Base-by-base conservation (phyloP, 2,113 vertebrate species). In the Chionodraco myersi region DNA sequence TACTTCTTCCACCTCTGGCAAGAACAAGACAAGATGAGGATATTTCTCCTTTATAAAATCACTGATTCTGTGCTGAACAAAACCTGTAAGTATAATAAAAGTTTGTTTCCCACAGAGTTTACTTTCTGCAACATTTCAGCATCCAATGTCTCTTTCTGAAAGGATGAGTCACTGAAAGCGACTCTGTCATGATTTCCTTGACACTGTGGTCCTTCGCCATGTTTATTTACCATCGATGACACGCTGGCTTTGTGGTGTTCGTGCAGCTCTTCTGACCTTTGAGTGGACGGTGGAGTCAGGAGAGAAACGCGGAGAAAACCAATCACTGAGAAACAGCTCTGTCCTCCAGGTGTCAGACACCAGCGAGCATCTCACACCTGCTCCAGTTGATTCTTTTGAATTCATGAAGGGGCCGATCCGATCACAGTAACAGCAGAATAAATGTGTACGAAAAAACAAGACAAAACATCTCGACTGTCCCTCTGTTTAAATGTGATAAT, bases 261-360 rank as follows among this genome's bases (percentile, higher is more conserved):
- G 23, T 80, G 47, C 72, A 36, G n/a, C 78, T 75, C 71, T 63
- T 13, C 16, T 86, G 88, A 90, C 86, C 84, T 88, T 90, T 90
- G 60, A 5, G 74, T 81, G 44, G 81, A 75, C 49, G 80, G 80
- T 2, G 14, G 57, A 57, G 59, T 87, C 76, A 79, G 54, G 69
- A 87, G 60, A 57, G 76, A 66, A 62, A 66, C 78, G 60, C 62
- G 45, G 36, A 83, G 85, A 85, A 73, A 58, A 80, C 74, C 59
- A 48, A 76, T 86, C 72, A 52, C 23, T 86, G 80, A 92, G 49
- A 75, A 74, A 81, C 69, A 53, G 60, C 5, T 8, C 69, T 63
- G 66, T 65, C 58, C 62, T 69, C 56, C 18, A 60, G n/a, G 14
- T 56, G 60, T 56, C 58, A 56, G 36, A 63, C 63, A 51, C 75